Evolutionary conservation across 2,113 vertebrate species (phyloP).

Genomic region (Condylura cristata): DNA sequence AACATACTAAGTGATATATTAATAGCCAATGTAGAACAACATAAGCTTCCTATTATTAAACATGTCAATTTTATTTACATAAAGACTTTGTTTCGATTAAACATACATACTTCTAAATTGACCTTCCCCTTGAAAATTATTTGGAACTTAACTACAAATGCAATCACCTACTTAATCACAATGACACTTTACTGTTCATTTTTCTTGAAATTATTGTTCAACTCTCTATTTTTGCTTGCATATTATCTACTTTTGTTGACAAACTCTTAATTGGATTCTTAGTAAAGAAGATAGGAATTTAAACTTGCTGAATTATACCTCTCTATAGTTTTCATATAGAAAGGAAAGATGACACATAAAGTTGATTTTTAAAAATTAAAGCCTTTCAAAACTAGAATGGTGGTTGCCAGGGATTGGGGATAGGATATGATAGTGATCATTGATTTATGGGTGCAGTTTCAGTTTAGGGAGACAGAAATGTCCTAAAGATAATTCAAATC

Average conservation of each 20-base stretch:
- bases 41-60: background rate
- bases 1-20: background rate
- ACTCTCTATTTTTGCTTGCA: background rate
- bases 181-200: background rate
- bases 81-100: conserved; percentile 35
- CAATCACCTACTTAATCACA: background rate
- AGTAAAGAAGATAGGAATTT: background rate
- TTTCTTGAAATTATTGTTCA: conserved; percentile 39
- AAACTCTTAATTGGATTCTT: conserved; percentile 6
- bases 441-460: too few species aligned
- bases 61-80: conserved; percentile 23
- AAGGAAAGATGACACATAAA: background rate
- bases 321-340: background rate
- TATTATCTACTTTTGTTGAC: background rate
- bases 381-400: conserved; percentile 21
- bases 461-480: too few species aligned
- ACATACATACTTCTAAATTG: conserved; percentile 29
- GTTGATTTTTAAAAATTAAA: conserved; percentile 38
- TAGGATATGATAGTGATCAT: too few species aligned
- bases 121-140: conserved; percentile 50
- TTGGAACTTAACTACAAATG: conserved; percentile 22
- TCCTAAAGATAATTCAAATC: too few species aligned
- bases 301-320: background rate
- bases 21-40: background rate
- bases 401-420: too few species aligned